A percentile compares a stretch with the other conserved stretches of the same genome.
Evolutionary conservation across 2,888 invertebrate species (phyloP).

Genomic region (Lasioglossum figueresi): DNA sequence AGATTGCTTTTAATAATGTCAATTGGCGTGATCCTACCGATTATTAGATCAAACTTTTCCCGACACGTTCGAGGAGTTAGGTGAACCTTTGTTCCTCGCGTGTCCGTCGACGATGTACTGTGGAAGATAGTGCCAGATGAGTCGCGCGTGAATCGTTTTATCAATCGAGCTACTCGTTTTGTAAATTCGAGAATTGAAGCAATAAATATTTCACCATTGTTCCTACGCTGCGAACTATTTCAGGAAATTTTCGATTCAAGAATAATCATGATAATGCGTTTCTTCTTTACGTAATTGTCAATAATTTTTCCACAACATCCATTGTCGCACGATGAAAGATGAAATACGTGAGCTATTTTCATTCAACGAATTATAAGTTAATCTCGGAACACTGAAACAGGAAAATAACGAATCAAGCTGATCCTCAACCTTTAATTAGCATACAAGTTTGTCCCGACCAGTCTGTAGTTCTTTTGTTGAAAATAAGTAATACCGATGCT

Average conservation of each 20-base stretch:
- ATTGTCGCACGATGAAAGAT: not conserved
- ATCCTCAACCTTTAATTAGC: not conserved
- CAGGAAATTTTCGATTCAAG: too few species aligned
- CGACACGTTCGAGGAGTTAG: not conserved
- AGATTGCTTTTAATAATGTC: slow-evolving; percentile 10
- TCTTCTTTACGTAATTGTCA: not conserved
- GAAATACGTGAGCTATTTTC: not conserved
- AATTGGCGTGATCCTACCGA: slow-evolving; percentile 12
- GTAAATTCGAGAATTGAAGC: not conserved
- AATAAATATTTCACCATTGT: not conserved
- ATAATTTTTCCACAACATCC: too few species aligned
- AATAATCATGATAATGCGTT: not conserved
- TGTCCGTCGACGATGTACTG: not conserved
- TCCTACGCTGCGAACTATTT: not conserved
- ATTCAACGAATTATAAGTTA: not conserved
- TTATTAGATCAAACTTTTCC: slow-evolving; percentile 25
- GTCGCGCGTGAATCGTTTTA: not conserved
- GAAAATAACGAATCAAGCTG: not conserved
- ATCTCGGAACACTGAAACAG: not conserved
- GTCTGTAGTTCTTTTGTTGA: not conserved
- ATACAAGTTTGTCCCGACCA: not conserved
- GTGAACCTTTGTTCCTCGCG: not conserved
- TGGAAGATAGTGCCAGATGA: not conserved
- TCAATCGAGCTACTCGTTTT: not conserved
- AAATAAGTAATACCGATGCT: not conserved